Percentiles rank a stretch among this genome's conserved stretches.
These are phyloP conservation scores for Galleria mellonella DNA, from an alignment of 1,140 invertebrate genomes.

Conservation along the genomic window DNA sequence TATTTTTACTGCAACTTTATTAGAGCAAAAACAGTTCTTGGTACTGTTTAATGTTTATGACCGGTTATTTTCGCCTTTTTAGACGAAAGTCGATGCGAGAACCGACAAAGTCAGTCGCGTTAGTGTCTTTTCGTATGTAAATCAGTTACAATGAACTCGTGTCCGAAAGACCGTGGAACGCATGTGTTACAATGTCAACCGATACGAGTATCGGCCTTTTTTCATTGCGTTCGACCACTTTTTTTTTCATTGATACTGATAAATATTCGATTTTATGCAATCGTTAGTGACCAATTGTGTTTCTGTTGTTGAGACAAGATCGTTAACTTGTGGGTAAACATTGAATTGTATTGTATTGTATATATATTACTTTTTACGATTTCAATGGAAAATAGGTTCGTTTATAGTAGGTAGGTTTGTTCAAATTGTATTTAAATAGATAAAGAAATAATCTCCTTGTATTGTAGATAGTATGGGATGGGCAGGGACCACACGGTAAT, in stretches of 20 bases:
- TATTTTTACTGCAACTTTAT: slow-evolving; percentile 50
- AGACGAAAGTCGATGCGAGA: slow-evolving; percentile 34
- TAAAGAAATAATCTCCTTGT: background rate
- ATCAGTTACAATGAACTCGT: slow-evolving; percentile 47
- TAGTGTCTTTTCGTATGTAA: slow-evolving; percentile 57
- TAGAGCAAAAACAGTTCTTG: slow-evolving; percentile 51
- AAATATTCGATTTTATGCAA: slow-evolving; percentile 18
- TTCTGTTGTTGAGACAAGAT: slow-evolving; percentile 12
- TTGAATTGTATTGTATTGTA: slow-evolving; percentile 9
- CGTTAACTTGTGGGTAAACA: slow-evolving; percentile 14
- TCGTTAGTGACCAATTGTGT: slow-evolving; percentile 9
- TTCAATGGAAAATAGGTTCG: slow-evolving; percentile 7
- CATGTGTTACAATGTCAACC: slow-evolving; percentile 39
- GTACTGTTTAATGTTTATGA: slow-evolving; percentile 37
- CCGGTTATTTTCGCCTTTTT: slow-evolving; percentile 37
- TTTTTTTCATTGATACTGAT: slow-evolving; percentile 12
- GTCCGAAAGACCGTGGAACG: slow-evolving; percentile 21
- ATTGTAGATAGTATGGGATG: background rate
- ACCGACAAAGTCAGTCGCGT: slow-evolving; percentile 39
- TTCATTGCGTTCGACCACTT: slow-evolving; percentile 17
- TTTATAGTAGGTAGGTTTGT: background rate
- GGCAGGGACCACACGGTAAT: no score
- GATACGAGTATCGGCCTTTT: slow-evolving; percentile 22
- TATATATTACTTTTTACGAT: slow-evolving; percentile 11
- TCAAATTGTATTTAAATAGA: background rate